These are phyloP conservation scores for Lateolabrax maculatus DNA, from an alignment of 2,797 vertebrate species.

Conservation along the genomic window DNA sequence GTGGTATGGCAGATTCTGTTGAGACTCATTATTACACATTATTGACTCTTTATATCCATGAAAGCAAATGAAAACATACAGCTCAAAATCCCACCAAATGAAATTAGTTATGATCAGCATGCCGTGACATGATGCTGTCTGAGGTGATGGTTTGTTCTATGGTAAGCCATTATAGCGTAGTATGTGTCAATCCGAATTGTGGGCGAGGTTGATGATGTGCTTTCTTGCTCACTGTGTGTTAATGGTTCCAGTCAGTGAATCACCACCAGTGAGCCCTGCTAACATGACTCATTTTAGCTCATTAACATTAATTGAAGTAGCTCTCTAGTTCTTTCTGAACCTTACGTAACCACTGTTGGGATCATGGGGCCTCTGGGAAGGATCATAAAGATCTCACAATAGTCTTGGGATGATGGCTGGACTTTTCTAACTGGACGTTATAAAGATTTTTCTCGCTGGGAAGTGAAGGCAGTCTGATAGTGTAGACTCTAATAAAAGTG, in stretches of 20 bases:
- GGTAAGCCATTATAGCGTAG: slow-evolving; percentile 13
- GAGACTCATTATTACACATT: slow-evolving; percentile 55
- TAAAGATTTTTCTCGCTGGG: slow-evolving; percentile 7
- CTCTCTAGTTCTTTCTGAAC: slow-evolving; percentile 46
- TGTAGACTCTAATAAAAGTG: neutral
- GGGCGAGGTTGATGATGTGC: slow-evolving; percentile 43
- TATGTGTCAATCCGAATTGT: slow-evolving; percentile 39
- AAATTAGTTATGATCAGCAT: slow-evolving; percentile 42
- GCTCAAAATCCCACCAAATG: slow-evolving; percentile 24
- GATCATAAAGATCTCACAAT: neutral
- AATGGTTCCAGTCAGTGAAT: slow-evolving; percentile 64
- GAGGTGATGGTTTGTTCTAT: slow-evolving; percentile 23
- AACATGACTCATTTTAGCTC: slow-evolving; percentile 67
- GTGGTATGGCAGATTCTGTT: slow-evolving; percentile 42
- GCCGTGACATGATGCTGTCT: slow-evolving; percentile 23
- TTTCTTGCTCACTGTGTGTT: slow-evolving; percentile 43
- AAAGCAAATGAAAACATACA: slow-evolving; percentile 38
- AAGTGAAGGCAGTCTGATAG: neutral
- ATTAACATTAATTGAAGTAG: slow-evolving; percentile 66
- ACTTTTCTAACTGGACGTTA: neutral
- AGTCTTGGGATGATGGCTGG: slow-evolving; percentile 1
- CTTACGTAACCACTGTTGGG: slow-evolving; percentile 5
- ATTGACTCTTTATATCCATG: slow-evolving; percentile 46
- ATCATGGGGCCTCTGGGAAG: slow-evolving; percentile 11
- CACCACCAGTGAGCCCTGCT: slow-evolving; percentile 54